A percentile compares a stretch with the other conserved stretches of the same genome.
Conservation (phyloP, 2,797 vertebrate genomes). For the Furcifer pardalis region DNA sequence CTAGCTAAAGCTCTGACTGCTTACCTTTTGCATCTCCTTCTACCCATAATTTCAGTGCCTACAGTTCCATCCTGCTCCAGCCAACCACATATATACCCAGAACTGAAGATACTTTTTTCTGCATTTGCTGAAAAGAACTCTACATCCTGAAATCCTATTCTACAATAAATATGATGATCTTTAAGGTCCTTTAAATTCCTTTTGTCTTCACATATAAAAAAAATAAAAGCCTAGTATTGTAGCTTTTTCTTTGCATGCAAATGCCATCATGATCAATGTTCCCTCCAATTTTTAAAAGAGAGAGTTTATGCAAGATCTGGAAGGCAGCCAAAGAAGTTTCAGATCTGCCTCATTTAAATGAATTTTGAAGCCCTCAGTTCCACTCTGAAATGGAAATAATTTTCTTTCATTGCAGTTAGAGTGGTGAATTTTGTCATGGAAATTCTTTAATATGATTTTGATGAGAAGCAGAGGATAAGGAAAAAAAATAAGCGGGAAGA, state of each 20-base stretch:
- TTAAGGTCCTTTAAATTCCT: not conserved
- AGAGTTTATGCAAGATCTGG: conserved; percentile 69
- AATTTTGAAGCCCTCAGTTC: conserved; percentile 50
- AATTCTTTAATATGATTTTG: conserved; percentile 43
- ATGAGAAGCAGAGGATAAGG: conserved; percentile 4
- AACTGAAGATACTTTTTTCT: not conserved
- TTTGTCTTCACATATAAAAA: conserved; percentile 49
- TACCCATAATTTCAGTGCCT: not conserved
- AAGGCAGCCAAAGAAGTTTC: conserved; percentile 69
- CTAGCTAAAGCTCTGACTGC: not conserved
- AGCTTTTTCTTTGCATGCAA: conserved; percentile 63
- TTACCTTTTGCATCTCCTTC: not conserved
- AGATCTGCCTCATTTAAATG: conserved; percentile 52
- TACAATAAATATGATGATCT: not conserved
- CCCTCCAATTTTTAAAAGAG: conserved; percentile 74
- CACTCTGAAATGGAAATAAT: conserved; percentile 70
- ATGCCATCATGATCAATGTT: conserved; percentile 70
- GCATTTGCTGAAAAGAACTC: not conserved
- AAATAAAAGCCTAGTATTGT: conserved; percentile 56
- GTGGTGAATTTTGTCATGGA: conserved; percentile 19
- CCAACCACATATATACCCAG: too few species aligned
- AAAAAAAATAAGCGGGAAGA: not conserved
- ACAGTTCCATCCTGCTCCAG: not conserved
- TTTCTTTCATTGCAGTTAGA: conserved; percentile 36
- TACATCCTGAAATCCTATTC: not conserved